Conservation (phyloP, 1,140 invertebrate genomes). For the Liolophura sinensis region DNA sequence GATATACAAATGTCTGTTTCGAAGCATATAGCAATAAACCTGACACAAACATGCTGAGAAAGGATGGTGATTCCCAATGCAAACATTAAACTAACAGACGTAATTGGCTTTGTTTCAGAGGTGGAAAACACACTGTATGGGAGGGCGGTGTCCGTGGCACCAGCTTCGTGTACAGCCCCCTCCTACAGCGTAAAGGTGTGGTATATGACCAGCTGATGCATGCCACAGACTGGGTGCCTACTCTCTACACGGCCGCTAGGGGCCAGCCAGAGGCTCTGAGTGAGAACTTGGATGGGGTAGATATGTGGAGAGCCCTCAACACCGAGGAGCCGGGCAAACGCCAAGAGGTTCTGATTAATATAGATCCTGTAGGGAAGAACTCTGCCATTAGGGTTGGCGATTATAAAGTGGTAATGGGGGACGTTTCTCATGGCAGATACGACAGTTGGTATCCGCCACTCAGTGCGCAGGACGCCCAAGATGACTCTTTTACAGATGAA, state of each 20-base stretch:
- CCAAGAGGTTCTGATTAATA: constrained; percentile 79
- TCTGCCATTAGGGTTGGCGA: constrained; percentile 73
- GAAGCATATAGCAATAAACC: no score
- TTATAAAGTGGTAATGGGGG: constrained; percentile 83
- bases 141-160: constrained; percentile 85
- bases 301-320: constrained; percentile 73
- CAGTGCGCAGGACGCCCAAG: no score
- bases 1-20: no score
- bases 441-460: no score
- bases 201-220: constrained; percentile 76
- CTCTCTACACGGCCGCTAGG: constrained; percentile 65
- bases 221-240: constrained; percentile 89
- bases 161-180: constrained; percentile 80
- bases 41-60: no score
- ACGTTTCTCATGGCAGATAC: constrained; percentile 39
- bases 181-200: constrained; percentile 61
- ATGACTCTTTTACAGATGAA: no score
- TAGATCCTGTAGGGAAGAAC: constrained; percentile 77
- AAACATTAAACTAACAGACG: no score
- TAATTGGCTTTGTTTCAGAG: constrained; percentile 30
- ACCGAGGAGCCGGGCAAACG: constrained; percentile 67
- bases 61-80: no score
- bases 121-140: constrained; percentile 79
- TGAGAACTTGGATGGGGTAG: constrained; percentile 73
- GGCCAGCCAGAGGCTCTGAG: constrained; percentile 53